Evolutionary conservation across 23 tunicate species (phyloP).

Genomic region (Clavelina lepadiformis): DNA sequence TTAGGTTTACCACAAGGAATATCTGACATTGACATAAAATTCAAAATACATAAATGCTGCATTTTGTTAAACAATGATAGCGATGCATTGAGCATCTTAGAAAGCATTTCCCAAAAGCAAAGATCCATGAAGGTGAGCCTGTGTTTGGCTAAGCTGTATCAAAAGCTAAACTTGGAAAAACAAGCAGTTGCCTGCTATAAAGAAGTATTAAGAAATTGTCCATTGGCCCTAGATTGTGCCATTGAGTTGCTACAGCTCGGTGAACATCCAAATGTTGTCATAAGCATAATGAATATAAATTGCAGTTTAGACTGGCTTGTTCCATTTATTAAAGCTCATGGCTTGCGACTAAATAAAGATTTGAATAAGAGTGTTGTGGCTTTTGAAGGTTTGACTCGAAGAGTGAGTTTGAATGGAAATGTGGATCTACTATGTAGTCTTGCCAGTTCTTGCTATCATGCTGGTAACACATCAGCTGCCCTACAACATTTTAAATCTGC

Average conservation of each 20-base stretch:
- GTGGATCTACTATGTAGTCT: constrained; percentile 38
- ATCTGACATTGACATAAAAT: constrained; percentile 17
- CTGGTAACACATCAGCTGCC: constrained; percentile 37
- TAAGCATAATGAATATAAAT: constrained; percentile 31
- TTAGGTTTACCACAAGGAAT: constrained; percentile 11
- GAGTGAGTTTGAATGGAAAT: constrained; percentile 24
- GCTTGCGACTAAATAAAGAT: constrained; percentile 37
- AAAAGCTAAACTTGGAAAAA: constrained; percentile 42
- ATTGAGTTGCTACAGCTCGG: constrained; percentile 59
- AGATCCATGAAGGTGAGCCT: constrained; percentile 38
- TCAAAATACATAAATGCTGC: constrained; percentile 53
- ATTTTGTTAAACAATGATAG: constrained; percentile 30
- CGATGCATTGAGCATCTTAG: constrained; percentile 37
- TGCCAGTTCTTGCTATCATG: constrained; percentile 34
- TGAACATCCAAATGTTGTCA: constrained; percentile 70
- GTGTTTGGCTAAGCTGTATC: constrained; percentile 64
- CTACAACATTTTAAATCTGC: constrained; percentile 33
- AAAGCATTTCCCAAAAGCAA: constrained; percentile 38
- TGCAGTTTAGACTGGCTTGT: constrained; percentile 60
- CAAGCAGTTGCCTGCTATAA: constrained; percentile 57
- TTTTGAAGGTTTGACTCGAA: constrained; percentile 32
- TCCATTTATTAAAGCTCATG: constrained; percentile 71
- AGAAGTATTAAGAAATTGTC: constrained; percentile 58
- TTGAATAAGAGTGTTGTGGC: constrained; percentile 27
- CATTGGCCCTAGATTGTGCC: constrained; percentile 73